These are phyloP conservation scores for Allolobophora icterica DNA, from an alignment of 2,888 invertebrate genomes.

Conservation along the genomic window DNA sequence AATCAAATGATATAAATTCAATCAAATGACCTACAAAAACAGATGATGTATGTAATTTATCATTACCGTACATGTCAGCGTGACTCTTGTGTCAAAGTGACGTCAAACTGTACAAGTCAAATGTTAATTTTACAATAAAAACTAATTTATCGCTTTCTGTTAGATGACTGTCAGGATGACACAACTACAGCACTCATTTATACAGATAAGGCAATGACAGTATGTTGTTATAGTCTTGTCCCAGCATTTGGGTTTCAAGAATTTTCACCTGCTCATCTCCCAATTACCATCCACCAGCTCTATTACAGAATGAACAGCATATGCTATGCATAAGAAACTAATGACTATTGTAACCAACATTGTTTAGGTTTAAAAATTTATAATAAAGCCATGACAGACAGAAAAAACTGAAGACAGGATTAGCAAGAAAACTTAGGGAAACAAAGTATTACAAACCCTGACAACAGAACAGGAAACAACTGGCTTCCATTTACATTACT, in stretches of 20 bases:
- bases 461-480: neutral
- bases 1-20: neutral
- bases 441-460: neutral
- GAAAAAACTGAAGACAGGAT: neutral
- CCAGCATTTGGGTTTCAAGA: neutral
- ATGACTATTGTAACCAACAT: too few species aligned
- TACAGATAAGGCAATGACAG: neutral
- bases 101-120: too few species aligned
- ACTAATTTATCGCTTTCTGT: neutral
- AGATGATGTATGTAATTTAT: too few species aligned
- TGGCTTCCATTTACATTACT: constrained; percentile 10
- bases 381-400: neutral
- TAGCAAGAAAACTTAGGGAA: neutral
- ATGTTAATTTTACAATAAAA: neutral
- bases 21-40: neutral
- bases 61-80: too few species aligned
- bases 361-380: too few species aligned
- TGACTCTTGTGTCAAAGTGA: too few species aligned
- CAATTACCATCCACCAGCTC: neutral
- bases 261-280: neutral
- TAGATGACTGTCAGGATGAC: neutral
- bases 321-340: too few species aligned
- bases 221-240: neutral
- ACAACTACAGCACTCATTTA: neutral
- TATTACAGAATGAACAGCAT: too few species aligned